These are phyloP conservation scores for Hypselothyrea guttata DNA, from an alignment of 2,888 invertebrate species.

Conservation along the genomic window DNA sequence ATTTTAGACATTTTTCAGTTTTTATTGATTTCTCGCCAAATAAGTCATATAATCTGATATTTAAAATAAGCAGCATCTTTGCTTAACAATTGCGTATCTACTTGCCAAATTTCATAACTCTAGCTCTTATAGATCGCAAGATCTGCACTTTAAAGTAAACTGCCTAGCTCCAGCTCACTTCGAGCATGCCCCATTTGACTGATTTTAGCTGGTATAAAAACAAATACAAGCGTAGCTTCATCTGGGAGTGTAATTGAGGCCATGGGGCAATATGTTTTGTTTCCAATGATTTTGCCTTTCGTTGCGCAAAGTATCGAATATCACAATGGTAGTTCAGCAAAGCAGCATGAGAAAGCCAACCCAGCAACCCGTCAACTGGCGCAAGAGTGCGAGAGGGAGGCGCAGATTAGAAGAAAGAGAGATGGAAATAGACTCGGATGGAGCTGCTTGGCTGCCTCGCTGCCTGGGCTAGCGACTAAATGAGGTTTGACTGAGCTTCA, in stretches of 20 bases:
- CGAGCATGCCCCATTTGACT: too few relatives aligned
- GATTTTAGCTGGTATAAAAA: conserved; percentile 2
- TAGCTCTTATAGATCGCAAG: too few relatives aligned
- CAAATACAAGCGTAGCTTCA: conserved; percentile 48
- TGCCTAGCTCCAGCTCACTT: too few relatives aligned
- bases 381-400: neutral
- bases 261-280: conserved; percentile 79
- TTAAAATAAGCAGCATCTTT: too few relatives aligned
- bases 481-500: conserved; percentile 79
- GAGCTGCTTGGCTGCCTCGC: conserved; percentile 14
- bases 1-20: neutral
- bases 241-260: conserved; percentile 76
- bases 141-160: too few relatives aligned
- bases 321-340: conserved; percentile 66
- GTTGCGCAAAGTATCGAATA: conserved; percentile 79
- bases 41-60: too few relatives aligned
- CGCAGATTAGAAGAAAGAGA: neutral
- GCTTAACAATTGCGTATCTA: too few relatives aligned
- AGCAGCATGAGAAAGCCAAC: conserved; percentile 4
- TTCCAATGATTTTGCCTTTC: conserved; percentile 77
- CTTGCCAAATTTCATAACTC: too few relatives aligned
- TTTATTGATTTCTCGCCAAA: too few relatives aligned
- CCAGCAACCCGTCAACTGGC: neutral
- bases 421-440: neutral
- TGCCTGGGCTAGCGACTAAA: conserved; percentile 48